Percentiles rank a stretch among this genome's conserved stretches.
Conservation (phyloP, 2,888 invertebrate genomes). For the Cerastis rubricosa region DNA sequence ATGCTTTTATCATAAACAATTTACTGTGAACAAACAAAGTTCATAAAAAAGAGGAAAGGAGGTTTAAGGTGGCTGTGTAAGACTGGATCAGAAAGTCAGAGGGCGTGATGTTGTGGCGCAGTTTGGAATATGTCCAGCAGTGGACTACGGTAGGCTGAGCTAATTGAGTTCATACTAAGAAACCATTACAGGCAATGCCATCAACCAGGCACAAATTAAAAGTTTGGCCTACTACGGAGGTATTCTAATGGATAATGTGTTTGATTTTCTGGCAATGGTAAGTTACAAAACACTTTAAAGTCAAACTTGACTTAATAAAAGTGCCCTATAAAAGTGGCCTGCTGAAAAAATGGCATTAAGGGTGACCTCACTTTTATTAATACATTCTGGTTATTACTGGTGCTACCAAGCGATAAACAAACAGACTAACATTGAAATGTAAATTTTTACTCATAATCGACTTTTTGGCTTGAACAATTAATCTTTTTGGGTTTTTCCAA, state of each 20-base stretch:
- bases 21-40: not conserved
- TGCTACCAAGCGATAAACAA: not conserved
- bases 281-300: no score
- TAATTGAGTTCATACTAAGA: no score
- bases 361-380: not conserved
- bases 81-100: no score
- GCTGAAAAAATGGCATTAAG: not conserved
- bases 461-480: slow-evolving; percentile 7
- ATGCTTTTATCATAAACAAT: not conserved
- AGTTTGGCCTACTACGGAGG: no score
- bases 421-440: not conserved
- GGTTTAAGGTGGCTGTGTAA: no score
- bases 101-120: no score
- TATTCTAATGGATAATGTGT: no score
- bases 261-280: no score
- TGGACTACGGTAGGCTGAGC: no score
- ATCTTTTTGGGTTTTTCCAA: slow-evolving; percentile 21
- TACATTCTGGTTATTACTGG: not conserved
- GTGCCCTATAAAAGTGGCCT: not conserved
- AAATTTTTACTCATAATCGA: slow-evolving; percentile 10
- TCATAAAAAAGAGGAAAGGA: not conserved
- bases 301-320: not conserved
- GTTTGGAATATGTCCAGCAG: no score
- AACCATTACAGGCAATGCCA: no score
- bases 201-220: no score